Evolutionary conservation across 2,113 vertebrate species (phyloP).

Genomic region (Misgurnus anguillicaudatus): DNA sequence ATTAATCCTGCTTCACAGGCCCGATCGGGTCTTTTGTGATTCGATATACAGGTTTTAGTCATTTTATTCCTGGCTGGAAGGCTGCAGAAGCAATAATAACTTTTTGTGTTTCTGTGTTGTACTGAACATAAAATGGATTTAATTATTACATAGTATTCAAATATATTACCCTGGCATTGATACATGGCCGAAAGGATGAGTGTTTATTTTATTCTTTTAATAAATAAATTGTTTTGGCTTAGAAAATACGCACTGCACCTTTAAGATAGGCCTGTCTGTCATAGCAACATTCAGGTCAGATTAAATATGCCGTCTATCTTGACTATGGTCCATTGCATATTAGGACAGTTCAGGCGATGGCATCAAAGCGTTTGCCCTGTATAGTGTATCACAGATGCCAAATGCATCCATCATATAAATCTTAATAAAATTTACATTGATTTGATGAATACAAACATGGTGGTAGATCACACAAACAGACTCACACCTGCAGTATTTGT

Average conservation of each 20-base stretch:
- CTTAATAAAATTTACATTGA: background rate
- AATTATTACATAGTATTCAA: too few relatives aligned
- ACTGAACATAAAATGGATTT: too few relatives aligned
- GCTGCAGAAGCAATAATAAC: background rate
- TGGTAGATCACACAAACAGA: background rate
- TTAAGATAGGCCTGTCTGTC: too few relatives aligned
- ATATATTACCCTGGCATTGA: too few relatives aligned
- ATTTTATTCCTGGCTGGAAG: conserved; percentile 1
- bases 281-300: too few relatives aligned
- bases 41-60: background rate
- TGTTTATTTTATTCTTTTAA: too few relatives aligned
- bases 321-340: background rate
- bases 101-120: too few relatives aligned
- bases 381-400: background rate
- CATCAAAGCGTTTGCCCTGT: background rate
- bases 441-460: conserved; percentile 7
- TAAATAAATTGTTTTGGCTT: too few relatives aligned
- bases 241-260: too few relatives aligned
- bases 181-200: too few relatives aligned
- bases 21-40: conserved; percentile 5
- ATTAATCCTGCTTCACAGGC: conserved; percentile 41
- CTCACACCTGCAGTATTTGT: background rate
- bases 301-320: too few relatives aligned
- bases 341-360: background rate
- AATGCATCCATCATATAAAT: background rate